These are phyloP conservation scores for Pogonocherus hispidulus DNA, from an alignment of 2,888 invertebrate genomes.

Conservation along the genomic window DNA sequence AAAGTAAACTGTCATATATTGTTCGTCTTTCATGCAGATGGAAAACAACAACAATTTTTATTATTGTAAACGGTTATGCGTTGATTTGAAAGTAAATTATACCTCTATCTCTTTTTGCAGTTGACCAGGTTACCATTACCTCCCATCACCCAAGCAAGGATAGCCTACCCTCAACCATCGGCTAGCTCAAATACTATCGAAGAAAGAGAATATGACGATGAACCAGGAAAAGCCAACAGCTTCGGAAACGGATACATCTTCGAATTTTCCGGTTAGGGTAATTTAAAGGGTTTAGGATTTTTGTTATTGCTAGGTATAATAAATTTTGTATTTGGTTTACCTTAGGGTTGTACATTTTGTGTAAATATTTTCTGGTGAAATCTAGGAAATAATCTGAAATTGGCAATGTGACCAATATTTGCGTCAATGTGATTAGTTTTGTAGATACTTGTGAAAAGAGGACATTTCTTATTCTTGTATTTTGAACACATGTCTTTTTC, in stretches of 20 bases:
- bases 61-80: too few species aligned
- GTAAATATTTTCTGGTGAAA: background rate
- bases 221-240: conserved; percentile 71
- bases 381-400: conserved; percentile 9
- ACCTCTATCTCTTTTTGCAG: too few species aligned
- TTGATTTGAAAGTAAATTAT: too few species aligned
- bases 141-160: conserved; percentile 36
- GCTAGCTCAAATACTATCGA: conserved; percentile 49
- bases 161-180: conserved; percentile 45
- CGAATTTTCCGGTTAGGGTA: conserved; percentile 72
- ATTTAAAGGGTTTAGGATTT: conserved; percentile 12
- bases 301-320: conserved; percentile 17
- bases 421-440: conserved; percentile 22
- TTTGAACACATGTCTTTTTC: background rate
- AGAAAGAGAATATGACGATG: conserved; percentile 64
- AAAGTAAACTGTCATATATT: too few species aligned
- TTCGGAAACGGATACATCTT: conserved; percentile 77
- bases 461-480: background rate
- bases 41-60: too few species aligned
- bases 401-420: conserved; percentile 21
- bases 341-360: conserved; percentile 9
- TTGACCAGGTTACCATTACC: conserved; percentile 21
- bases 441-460: conserved; percentile 5
- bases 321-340: conserved; percentile 20
- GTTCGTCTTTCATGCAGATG: too few species aligned